Conservation (phyloP, 2,113 vertebrate genomes). For the Corynorhinus townsendii region DNA sequence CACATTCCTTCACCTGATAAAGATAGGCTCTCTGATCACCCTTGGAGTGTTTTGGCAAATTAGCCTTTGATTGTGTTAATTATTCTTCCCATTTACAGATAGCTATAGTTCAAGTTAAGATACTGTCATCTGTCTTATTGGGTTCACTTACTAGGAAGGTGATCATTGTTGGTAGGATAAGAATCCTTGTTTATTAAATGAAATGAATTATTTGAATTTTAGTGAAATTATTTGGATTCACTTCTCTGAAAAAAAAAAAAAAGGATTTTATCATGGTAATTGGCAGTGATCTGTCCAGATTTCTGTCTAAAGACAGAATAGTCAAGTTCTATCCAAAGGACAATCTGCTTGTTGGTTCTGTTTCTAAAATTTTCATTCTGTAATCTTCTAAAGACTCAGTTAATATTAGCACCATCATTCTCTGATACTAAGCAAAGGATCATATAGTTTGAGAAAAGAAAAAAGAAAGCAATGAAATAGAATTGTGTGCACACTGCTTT, state of each 20-base stretch:
- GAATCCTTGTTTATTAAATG: neutral
- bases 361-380: neutral
- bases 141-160: neutral
- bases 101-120: conserved; percentile 39
- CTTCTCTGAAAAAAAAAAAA: neutral
- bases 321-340: neutral
- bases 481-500: neutral
- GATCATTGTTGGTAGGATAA: neutral
- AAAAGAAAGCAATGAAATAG: neutral
- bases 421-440: neutral
- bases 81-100: conserved; percentile 34
- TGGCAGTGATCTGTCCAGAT: neutral
- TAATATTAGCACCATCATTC: neutral
- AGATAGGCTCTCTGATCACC: conserved; percentile 35
- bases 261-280: neutral
- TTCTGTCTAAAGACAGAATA: neutral
- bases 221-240: neutral
- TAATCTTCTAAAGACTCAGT: neutral
- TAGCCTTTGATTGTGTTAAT: conserved; percentile 68
- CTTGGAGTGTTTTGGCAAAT: conserved; percentile 54
- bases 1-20: conserved; percentile 56
- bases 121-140: conserved; percentile 17
- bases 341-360: neutral
- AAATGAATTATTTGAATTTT: conserved; percentile 2
- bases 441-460: neutral